Evolutionary conservation across 2,888 invertebrate species (phyloP).

Genomic region (Selenia dentaria): DNA sequence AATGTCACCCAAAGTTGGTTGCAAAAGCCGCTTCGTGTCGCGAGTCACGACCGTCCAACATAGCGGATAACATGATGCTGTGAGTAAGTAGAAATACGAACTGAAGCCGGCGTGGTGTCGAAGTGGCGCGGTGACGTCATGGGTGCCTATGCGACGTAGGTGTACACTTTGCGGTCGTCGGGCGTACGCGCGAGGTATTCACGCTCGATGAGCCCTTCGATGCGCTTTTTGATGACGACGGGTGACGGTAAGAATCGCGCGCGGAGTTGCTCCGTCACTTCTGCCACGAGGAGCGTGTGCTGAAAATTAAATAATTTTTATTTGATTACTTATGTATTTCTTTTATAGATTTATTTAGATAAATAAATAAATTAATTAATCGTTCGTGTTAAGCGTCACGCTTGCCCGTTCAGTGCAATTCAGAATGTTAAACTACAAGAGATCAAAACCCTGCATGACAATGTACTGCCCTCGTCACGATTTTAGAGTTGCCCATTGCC

Average conservation of each 20-base stretch:
- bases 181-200: slow-evolving; percentile 99
- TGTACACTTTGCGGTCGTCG: slow-evolving; percentile 98
- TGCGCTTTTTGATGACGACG: slow-evolving; percentile 99
- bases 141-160: slow-evolving; percentile 97
- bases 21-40: slow-evolving; percentile 13
- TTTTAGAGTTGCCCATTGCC: no score
- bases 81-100: slow-evolving; percentile 35
- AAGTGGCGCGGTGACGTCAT: slow-evolving; percentile 14
- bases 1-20: background rate
- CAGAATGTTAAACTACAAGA: no score
- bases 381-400: no score
- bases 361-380: no score
- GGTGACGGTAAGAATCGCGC: slow-evolving; percentile 99
- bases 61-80: slow-evolving; percentile 24
- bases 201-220: slow-evolving; percentile 99
- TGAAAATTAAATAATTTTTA: no score
- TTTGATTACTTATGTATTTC: no score
- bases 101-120: slow-evolving; percentile 13
- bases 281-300: slow-evolving; percentile 97
- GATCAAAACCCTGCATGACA: no score
- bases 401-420: no score
- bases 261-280: slow-evolving; percentile 98
- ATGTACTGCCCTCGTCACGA: no score
- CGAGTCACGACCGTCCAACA: background rate
- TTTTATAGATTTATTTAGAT: no score